Percentiles rank a stretch among this genome's conserved stretches.
Conservation (phyloP, 2,888 invertebrate species). For the Fragum sueziense region DNA sequence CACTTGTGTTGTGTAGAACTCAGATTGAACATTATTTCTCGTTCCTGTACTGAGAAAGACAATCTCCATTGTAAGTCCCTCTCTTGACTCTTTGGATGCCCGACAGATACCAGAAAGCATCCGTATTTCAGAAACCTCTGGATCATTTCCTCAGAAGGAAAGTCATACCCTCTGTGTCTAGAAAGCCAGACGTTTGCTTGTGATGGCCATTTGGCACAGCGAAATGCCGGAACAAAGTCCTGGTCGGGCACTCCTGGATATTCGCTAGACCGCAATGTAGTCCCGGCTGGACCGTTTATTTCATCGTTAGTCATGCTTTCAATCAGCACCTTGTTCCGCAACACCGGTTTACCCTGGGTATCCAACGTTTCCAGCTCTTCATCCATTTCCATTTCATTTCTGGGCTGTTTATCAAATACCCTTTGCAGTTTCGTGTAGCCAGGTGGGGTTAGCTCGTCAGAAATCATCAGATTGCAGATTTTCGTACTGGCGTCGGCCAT, state of each 20-base stretch:
- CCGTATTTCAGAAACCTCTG: slow-evolving; percentile 20
- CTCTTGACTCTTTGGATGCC: slow-evolving; percentile 25
- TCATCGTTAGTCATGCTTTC: slow-evolving; percentile 33
- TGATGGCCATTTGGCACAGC: slow-evolving; percentile 30
- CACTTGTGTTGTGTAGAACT: slow-evolving; percentile 29
- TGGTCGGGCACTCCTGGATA: slow-evolving; percentile 2
- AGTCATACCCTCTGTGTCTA: slow-evolving; percentile 15
- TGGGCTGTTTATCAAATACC: slow-evolving; percentile 1
- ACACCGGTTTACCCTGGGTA: slow-evolving; percentile 2
- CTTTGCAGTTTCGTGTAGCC: slow-evolving; percentile 29
- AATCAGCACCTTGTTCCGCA: slow-evolving; percentile 9
- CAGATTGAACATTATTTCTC: slow-evolving; percentile 22
- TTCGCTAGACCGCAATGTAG: slow-evolving; percentile 6
- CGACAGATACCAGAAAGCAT: slow-evolving; percentile 29
- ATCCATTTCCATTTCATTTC: not conserved
- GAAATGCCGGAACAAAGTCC: slow-evolving; percentile 28
- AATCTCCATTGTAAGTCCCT: slow-evolving; percentile 27
- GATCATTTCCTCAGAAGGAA: slow-evolving; percentile 14
- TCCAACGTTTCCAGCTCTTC: slow-evolving; percentile 23
- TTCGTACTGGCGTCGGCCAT: not conserved
- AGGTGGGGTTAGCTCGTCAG: slow-evolving; percentile 28
- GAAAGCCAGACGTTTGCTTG: slow-evolving; percentile 29
- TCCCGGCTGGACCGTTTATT: slow-evolving; percentile 31
- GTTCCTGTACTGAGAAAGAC: slow-evolving; percentile 35
- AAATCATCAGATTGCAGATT: slow-evolving; percentile 16